phyloP scores from a whole-genome alignment of 2,113 vertebrate species.

The Otocyon megalotis region DNA sequence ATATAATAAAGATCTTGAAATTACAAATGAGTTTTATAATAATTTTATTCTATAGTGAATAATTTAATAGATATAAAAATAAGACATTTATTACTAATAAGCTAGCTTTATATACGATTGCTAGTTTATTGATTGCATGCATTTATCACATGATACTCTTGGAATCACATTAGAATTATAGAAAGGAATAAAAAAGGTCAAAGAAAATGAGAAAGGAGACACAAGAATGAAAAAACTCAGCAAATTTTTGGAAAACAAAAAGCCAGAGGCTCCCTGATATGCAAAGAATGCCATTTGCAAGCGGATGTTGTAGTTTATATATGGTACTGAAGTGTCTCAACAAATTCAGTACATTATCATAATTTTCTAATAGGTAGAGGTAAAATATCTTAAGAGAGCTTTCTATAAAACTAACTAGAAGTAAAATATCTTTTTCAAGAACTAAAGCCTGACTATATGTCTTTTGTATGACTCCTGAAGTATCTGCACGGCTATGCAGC shows the following conservation, averaged over 20 bases:
- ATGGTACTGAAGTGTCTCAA: background rate
- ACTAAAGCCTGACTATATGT: background rate
- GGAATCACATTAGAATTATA: constrained; percentile 51
- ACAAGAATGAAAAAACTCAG: background rate
- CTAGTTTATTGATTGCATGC: constrained; percentile 20
- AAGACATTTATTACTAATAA: constrained; percentile 28
- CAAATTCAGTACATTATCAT: background rate
- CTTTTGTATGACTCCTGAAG: background rate
- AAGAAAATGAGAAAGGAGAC: constrained; percentile 12
- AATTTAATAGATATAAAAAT: constrained; percentile 36
- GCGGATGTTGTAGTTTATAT: background rate
- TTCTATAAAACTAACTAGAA: constrained; percentile 7
- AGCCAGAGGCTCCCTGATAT: background rate
- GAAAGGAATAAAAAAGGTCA: background rate
- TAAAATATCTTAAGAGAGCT: constrained; percentile 26
- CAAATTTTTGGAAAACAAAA: background rate
- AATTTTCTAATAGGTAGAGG: background rate
- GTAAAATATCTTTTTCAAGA: background rate
- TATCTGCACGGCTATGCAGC: background rate
- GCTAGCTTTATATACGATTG: constrained; percentile 2
- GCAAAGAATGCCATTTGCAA: background rate
- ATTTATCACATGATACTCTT: constrained; percentile 21
- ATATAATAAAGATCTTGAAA: constrained; percentile 22
- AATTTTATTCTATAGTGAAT: constrained; percentile 4
- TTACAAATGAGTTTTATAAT: background rate